Base-by-base conservation (phyloP, 2,888 invertebrate genomes). In the Myopa tessellatipennis region DNA sequence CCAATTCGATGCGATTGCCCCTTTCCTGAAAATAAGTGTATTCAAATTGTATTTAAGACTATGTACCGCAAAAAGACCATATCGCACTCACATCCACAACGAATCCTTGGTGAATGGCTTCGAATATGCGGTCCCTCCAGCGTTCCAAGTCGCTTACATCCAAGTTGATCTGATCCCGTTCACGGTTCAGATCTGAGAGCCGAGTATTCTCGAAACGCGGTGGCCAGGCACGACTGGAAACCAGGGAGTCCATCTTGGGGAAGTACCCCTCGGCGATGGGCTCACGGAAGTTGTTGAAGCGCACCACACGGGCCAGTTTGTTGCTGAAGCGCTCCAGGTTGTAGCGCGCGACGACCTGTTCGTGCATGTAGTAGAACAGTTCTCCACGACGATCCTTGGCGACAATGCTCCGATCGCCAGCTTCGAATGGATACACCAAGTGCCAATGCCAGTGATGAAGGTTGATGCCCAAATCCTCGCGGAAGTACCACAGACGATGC, bases 221-320 rank as follows among this genome's bases (percentile, higher is more conserved):
- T 0, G 95, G 94, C 94, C 94, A 95, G 3, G 93, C 90, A 0
- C 95, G 90, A 83, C 94, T 94, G 38, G 95, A 92, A 4, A 95
- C 93, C 81, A 93, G 90, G 2, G 94, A 94, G 89, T 95, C 94
- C 86, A 96, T 90, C 89, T 96, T 96, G 5, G 95, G 94, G 90
- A 95, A 96, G 88, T 96, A 96, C 0, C 93, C 96, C 87, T 96
- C 95, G 0, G 88, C 87, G 81, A 96, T 94, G 16, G 94, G 93
- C 4, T 92, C 91, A 2, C 92, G 90, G 88, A 94, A 92, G 86
- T 95, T 92, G 81, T 91, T 91, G 82, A 91, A 92, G 0, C 93
- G 91, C 45, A 89, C 90, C 3, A 93, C 93, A 0, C 94, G 92
- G 0, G 90, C 86, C 83, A 96, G 85, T 4, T 91, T 91, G 87